These are phyloP conservation scores for Onychomys arenicola DNA, from an alignment of 2,797 vertebrate genomes.

Conservation along the genomic window DNA sequence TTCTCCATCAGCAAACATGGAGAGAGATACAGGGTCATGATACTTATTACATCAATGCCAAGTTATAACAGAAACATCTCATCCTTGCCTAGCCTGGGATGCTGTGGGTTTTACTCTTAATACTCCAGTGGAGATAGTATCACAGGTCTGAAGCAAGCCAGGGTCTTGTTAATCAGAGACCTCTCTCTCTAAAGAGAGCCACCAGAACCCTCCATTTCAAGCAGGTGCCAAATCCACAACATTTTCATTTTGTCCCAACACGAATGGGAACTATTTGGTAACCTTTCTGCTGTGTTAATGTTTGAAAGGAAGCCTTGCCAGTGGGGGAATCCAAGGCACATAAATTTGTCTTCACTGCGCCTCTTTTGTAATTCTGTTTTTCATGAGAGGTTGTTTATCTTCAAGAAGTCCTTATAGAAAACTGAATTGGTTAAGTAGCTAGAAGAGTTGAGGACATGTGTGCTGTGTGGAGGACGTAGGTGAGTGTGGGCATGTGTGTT, in stretches of 20 bases:
- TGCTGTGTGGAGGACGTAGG: not conserved
- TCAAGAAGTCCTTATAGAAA: slow-evolving; percentile 8
- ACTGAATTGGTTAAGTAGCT: slow-evolving; percentile 17
- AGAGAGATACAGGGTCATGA: not conserved
- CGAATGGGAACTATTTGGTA: slow-evolving; percentile 55
- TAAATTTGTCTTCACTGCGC: slow-evolving; percentile 59
- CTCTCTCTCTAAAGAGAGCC: slow-evolving; percentile 56
- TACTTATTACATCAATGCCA: slow-evolving; percentile 7
- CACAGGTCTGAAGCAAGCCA: slow-evolving; percentile 1
- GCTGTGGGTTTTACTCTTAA: slow-evolving; percentile 8
- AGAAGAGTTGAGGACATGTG: not conserved
- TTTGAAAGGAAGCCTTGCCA: slow-evolving; percentile 54
- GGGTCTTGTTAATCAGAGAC: slow-evolving; percentile 47
- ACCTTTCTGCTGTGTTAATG: not conserved
- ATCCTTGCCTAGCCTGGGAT: not conserved
- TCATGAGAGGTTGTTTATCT: not conserved
- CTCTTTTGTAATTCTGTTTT: slow-evolving; percentile 56
- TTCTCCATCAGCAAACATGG: not conserved
- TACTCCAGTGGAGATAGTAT: not conserved
- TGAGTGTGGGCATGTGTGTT: not conserved
- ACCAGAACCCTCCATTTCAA: slow-evolving; percentile 39
- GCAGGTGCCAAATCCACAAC: slow-evolving; percentile 22
- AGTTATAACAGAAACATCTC: slow-evolving; percentile 43
- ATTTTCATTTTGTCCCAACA: slow-evolving; percentile 57
- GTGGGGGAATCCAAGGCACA: slow-evolving; percentile 35